Conservation (phyloP, 2,113 vertebrate genomes). For the Phodopus roborovskii region DNA sequence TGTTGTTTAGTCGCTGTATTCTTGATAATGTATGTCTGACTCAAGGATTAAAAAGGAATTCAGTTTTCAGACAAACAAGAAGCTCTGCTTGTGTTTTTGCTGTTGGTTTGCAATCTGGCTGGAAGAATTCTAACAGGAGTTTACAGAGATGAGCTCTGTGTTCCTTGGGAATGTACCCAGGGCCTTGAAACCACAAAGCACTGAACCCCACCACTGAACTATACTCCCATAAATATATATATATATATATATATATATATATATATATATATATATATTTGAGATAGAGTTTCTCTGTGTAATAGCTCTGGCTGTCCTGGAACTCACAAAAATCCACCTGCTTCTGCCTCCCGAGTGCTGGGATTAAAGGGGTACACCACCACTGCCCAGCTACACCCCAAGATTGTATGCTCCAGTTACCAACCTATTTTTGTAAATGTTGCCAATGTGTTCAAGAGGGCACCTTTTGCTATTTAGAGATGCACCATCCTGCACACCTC, state of each 20-base stretch:
- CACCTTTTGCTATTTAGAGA: not conserved
- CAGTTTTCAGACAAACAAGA: conserved; percentile 8
- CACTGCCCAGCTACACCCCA: not conserved
- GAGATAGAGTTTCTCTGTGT: no score
- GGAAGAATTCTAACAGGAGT: not conserved
- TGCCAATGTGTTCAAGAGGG: not conserved
- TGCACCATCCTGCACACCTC: not conserved
- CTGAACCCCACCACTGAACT: not conserved
- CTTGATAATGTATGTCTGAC: not conserved
- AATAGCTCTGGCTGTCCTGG: no score
- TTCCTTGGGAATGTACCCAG: not conserved
- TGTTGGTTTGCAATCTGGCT: not conserved
- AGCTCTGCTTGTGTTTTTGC: conserved; percentile 19
- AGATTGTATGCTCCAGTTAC: not conserved
- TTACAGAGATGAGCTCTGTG: not conserved
- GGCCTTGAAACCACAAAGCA: not conserved
- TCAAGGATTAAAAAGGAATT: not conserved
- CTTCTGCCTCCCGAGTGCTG: no score
- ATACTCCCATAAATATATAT: not conserved
- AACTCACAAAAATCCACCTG: no score
- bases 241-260: no score
- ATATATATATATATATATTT: no score
- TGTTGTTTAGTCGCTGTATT: conserved; percentile 22
- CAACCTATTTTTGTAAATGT: conserved; percentile 4
- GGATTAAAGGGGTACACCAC: not conserved